A percentile compares a stretch with the other conserved stretches of the same genome.
Evolutionary conservation across 1,140 invertebrate species (phyloP).

Genomic region (Euborellia annulipes): DNA sequence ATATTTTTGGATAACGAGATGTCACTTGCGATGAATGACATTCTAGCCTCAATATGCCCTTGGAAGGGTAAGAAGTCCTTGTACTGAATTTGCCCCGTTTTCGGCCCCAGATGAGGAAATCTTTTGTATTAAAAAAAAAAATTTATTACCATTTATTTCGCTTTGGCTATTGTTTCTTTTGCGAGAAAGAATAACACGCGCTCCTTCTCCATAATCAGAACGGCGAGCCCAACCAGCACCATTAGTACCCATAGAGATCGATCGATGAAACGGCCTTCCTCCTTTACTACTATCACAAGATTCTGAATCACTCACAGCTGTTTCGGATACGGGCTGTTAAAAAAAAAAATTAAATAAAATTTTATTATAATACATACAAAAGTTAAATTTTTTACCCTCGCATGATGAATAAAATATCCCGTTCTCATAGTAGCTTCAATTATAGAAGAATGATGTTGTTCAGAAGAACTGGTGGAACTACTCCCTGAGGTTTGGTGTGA

Average conservation of each 20-base stretch:
- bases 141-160: conserved; percentile 38
- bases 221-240: conserved; percentile 35
- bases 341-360: neutral
- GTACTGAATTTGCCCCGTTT: too few relatives aligned
- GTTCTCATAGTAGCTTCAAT: too few relatives aligned
- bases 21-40: too few relatives aligned
- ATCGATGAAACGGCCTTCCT: conserved; percentile 45
- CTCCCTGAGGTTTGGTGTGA: conserved; percentile 16
- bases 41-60: too few relatives aligned
- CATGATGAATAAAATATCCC: too few relatives aligned
- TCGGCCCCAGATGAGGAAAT: too few relatives aligned
- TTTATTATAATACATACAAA: neutral
- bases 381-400: too few relatives aligned
- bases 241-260: conserved; percentile 47
- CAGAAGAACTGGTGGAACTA: conserved; percentile 6
- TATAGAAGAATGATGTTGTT: too few relatives aligned
- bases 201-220: conserved; percentile 25
- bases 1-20: too few relatives aligned
- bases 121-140: conserved; percentile 8
- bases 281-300: conserved; percentile 34
- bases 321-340: conserved; percentile 36
- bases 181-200: conserved; percentile 40
- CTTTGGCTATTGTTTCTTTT: conserved; percentile 57
- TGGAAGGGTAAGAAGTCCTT: too few relatives aligned
- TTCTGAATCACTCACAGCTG: conserved; percentile 36